Evolutionary conservation across 2,113 vertebrate genomes (phyloP).

Genomic region (Syngnathoides biaculeatus): DNA sequence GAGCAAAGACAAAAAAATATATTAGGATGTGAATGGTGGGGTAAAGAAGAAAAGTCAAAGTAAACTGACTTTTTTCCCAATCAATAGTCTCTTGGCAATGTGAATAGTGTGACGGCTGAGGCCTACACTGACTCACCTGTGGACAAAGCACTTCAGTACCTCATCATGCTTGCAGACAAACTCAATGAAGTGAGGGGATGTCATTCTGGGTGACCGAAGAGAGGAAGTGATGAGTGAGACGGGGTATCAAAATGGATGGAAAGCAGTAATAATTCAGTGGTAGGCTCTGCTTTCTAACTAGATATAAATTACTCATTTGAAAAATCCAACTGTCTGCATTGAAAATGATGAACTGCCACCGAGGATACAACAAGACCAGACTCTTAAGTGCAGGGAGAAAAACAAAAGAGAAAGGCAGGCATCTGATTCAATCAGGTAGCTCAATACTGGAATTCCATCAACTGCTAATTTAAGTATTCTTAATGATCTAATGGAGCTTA

Average conservation of each 20-base stretch:
- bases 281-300: constrained; percentile 5
- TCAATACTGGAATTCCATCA: constrained; percentile 24
- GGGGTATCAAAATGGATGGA: background rate
- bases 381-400: constrained; percentile 5
- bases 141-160: constrained; percentile 98
- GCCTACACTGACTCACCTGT: constrained; percentile 75
- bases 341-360: constrained; percentile 14
- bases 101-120: constrained; percentile 3
- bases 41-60: background rate
- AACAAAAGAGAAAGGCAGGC: background rate
- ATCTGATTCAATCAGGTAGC: constrained; percentile 2
- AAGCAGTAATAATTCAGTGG: background rate
- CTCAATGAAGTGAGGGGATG: constrained; percentile 94
- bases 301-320: constrained; percentile 11
- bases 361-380: constrained; percentile 4
- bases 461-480: constrained; percentile 40
- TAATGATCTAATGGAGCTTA: constrained; percentile 45
- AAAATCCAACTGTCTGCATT: constrained; percentile 21
- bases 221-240: background rate
- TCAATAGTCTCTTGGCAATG: constrained; percentile 16
- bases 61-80: constrained; percentile 5
- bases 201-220: constrained; percentile 79
- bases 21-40: background rate
- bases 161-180: constrained; percentile 98
- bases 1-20: constrained; percentile 15